These are phyloP conservation scores for Myrmecobius fasciatus DNA, from an alignment of 2,113 vertebrate genomes.

Conservation along the genomic window DNA sequence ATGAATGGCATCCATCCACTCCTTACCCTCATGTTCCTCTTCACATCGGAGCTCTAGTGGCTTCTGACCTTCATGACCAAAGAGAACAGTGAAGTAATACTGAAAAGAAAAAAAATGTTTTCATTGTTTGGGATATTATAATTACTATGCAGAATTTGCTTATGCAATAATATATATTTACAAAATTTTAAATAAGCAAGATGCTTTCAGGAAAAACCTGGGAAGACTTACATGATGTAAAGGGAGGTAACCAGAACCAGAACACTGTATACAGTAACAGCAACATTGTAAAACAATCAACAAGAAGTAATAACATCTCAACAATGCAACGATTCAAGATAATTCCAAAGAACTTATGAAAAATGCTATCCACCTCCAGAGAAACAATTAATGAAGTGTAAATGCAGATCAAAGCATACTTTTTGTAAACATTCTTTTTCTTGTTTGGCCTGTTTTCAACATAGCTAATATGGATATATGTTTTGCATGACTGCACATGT, in stretches of 20 bases:
- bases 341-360: not conserved
- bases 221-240: not conserved
- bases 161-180: not conserved
- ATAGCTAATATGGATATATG: not conserved
- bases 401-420: not conserved
- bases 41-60: slow-evolving; percentile 96
- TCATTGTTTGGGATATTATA: not conserved
- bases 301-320: not conserved
- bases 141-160: not conserved
- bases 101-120: slow-evolving; percentile 76
- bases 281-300: not conserved
- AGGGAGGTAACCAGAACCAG: not conserved
- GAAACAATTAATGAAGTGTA: not conserved
- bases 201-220: not conserved
- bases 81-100: slow-evolving; percentile 97
- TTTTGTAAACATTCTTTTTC: not conserved
- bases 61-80: slow-evolving; percentile 98
- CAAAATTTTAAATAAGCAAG: slow-evolving; percentile 10
- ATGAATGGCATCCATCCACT: slow-evolving; percentile 98
- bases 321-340: not conserved
- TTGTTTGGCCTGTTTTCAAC: not conserved
- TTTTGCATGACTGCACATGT: not conserved
- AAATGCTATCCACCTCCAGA: not conserved
- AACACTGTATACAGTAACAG: not conserved
- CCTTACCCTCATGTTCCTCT: slow-evolving; percentile 94